These are phyloP conservation scores for Aphelenchoides avenae DNA, from an alignment of 1,140 invertebrate genomes.

Conservation along the genomic window DNA sequence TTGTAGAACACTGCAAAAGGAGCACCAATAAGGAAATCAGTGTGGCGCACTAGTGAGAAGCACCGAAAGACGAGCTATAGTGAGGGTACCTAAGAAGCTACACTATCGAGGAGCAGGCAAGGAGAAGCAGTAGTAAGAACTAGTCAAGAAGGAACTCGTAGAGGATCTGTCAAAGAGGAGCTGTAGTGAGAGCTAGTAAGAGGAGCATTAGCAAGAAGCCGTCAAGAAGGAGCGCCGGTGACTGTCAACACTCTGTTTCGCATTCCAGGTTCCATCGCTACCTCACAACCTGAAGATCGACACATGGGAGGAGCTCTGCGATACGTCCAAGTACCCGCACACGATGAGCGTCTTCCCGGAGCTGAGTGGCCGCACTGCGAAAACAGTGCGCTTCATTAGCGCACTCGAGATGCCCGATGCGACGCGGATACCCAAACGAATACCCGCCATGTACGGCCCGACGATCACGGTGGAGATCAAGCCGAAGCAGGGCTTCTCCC, in stretches of 20 bases:
- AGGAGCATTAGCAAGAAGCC: too few species aligned
- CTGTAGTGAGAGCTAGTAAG: too few species aligned
- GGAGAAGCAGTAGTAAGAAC: too few species aligned
- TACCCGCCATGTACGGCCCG: constrained; percentile 18
- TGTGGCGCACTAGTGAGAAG: too few species aligned
- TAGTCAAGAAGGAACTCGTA: too few species aligned
- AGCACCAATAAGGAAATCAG: too few species aligned
- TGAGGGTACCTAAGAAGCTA: too few species aligned
- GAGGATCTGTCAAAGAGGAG: too few species aligned
- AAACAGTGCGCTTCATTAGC: constrained; percentile 24
- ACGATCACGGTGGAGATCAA: constrained; percentile 58
- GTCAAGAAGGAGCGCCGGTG: too few species aligned
- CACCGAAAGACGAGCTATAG: too few species aligned
- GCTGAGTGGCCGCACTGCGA: neutral
- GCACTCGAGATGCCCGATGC: constrained; percentile 55
- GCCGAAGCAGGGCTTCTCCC: constrained; percentile 48
- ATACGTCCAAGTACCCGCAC: constrained; percentile 17
- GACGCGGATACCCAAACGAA: constrained; percentile 45
- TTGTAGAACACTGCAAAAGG: too few species aligned
- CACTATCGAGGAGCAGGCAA: too few species aligned
- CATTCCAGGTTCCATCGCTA: constrained; percentile 47
- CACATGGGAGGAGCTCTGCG: constrained; percentile 37
- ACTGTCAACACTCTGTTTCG: constrained; percentile 11
- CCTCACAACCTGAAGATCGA: constrained; percentile 52
- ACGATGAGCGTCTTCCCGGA: constrained; percentile 2